A percentile compares a stretch with the other conserved stretches of the same genome.
phyloP scores from a whole-genome alignment of 2,888 invertebrate species.

The Tribolium freemani region DNA sequence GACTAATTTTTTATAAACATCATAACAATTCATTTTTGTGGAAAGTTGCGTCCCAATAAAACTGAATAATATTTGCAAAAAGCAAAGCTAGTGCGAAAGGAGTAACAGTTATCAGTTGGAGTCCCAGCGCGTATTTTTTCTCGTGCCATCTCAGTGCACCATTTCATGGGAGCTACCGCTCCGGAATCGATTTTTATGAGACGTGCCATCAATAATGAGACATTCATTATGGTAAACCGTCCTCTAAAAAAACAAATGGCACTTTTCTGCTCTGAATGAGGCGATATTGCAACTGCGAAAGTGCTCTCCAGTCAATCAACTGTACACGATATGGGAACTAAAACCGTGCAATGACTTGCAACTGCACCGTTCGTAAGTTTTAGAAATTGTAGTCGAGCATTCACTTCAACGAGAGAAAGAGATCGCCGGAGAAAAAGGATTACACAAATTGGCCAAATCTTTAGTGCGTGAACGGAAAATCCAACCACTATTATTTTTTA shows the following conservation, averaged over 20 bases:
- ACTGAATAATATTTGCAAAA: neutral
- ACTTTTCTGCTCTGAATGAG: conserved; percentile 39
- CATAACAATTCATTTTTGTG: neutral
- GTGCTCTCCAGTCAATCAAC: conserved; percentile 37
- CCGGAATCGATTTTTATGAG: conserved; percentile 32
- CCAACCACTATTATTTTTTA: neutral
- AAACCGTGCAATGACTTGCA: conserved; percentile 40
- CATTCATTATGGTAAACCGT: conserved; percentile 35
- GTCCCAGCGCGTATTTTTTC: neutral
- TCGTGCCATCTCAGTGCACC: conserved; percentile 1
- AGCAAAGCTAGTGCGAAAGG: too few relatives aligned
- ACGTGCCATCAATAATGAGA: conserved; percentile 30
- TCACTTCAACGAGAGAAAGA: conserved; percentile 17
- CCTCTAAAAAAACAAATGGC: conserved; percentile 26
- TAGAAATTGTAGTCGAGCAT: conserved; percentile 15
- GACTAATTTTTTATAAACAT: neutral
- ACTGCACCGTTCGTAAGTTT: conserved; percentile 23
- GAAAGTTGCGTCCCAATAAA: neutral
- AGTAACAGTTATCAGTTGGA: neutral
- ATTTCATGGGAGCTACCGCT: conserved; percentile 15
- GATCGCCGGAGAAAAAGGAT: conserved; percentile 7
- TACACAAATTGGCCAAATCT: conserved; percentile 14
- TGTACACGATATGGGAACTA: conserved; percentile 39
- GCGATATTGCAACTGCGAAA: conserved; percentile 37
- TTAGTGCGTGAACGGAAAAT: conserved; percentile 25